Percentiles rank a stretch among this genome's conserved stretches.
These are phyloP conservation scores for Oligia strigilis DNA, from an alignment of 2,888 invertebrate genomes.

Conservation along the genomic window DNA sequence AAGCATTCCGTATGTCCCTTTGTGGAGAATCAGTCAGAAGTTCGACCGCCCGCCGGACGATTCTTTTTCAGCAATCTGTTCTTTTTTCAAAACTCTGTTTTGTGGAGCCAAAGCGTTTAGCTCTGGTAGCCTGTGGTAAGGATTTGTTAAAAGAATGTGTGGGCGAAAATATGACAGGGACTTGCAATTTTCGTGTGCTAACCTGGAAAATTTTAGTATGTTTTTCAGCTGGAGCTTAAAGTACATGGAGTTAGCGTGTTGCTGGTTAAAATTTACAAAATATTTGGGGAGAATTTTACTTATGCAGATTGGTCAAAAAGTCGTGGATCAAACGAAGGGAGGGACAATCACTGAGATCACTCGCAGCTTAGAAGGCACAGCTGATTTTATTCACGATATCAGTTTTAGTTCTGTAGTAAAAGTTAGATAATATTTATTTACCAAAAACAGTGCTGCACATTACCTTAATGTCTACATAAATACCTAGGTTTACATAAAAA, in stretches of 20 bases:
- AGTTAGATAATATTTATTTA: no score
- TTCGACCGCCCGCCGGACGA: not conserved
- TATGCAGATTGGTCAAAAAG: no score
- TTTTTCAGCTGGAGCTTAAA: not conserved
- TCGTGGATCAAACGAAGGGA: no score
- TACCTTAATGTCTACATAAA: no score
- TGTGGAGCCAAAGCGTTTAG: conserved; percentile 3
- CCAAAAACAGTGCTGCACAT: no score
- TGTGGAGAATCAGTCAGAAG: conserved; percentile 36
- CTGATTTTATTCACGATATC: no score
- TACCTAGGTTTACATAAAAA: no score
- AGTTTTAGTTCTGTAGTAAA: no score
- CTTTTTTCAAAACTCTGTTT: conserved; percentile 6
- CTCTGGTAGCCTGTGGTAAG: not conserved
- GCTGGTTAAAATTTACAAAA: not conserved
- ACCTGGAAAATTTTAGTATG: no score
- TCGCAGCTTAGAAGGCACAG: no score
- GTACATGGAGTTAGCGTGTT: no score
- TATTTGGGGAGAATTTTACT: not conserved
- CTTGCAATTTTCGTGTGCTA: not conserved
- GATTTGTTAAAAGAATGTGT: conserved; percentile 11
- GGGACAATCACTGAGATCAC: no score
- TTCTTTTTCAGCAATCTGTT: conserved; percentile 22
- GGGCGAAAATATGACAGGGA: not conserved
- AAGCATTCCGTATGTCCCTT: conserved; percentile 29